Evolutionary conservation across 2,797 vertebrate species (phyloP), one percentile per base, ranked within the genome.

Genomic region (Syngnathus rostellatus): DNA sequence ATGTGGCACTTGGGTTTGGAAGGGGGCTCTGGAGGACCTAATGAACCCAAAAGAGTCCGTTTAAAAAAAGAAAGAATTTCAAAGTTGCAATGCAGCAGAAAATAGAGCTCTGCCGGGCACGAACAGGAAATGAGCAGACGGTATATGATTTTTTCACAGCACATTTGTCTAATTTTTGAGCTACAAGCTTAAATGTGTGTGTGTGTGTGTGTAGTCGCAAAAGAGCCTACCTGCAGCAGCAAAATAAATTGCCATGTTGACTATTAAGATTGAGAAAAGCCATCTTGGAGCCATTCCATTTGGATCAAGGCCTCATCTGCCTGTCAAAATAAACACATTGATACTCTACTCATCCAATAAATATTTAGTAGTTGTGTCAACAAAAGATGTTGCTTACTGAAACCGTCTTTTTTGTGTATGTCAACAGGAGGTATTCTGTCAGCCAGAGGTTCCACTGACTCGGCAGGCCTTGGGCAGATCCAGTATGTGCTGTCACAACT

Each of bases 261-360:
- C n/a, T 62, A 86, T 40, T 58, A 87, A 63, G 65, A 84, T 58
- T 71, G 72, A 74, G 54, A 84, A 59, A 48, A 85, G 62, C 77
- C 81, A 81, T 50, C 64, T 41, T 62, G 48, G 70, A 68, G 74
- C 83, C 88, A 88, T 89, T 63, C 78, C 75, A 82, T 78, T 64
- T 69, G 71, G 68, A 76, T 38, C 51, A 37, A 39, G 57, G 45
- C 31, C 54, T 71, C 61, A 43, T 48, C 40, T 48, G 68, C 63
- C 83, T 88, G 62, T 21, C 19, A 45, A 45, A 25, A 12, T 45
- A 25, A 25, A 46, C 16, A 45, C 12, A 62, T 1, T 16, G 6
- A 61, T 8, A 45, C 1, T 62, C 6, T 25, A 45, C 40, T 2
- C 3, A 21, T 21, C 6, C 16, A 41, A 12, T 43, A 12, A 16